Conservation (phyloP, 2,113 vertebrate species). For the Varanus salvator region DNA sequence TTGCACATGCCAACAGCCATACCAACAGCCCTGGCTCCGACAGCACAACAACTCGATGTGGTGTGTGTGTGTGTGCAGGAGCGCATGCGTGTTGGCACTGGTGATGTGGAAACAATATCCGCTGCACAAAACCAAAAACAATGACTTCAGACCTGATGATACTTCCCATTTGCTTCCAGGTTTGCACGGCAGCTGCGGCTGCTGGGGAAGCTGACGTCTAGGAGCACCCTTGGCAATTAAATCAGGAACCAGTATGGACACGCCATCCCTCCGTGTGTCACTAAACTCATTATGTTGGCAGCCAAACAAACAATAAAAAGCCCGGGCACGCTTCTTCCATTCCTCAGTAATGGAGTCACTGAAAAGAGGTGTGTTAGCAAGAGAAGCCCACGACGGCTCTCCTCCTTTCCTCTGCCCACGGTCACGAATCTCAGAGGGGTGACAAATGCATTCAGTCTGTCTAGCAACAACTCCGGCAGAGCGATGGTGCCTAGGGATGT, state of each 20-base stretch:
- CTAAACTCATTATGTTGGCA: conserved; percentile 16
- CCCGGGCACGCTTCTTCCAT: not conserved
- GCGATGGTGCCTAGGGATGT: not conserved
- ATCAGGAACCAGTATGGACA: conserved; percentile 6
- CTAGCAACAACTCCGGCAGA: not conserved
- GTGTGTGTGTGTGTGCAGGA: too few relatives aligned
- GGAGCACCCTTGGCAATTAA: conserved; percentile 8
- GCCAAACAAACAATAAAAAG: not conserved
- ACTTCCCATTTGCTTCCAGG: conserved; percentile 11
- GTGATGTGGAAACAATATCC: not conserved
- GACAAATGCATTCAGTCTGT: too few relatives aligned
- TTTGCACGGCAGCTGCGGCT: not conserved
- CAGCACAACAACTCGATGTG: too few relatives aligned
- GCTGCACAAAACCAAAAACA: not conserved
- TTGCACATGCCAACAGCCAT: not conserved
- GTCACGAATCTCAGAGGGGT: not conserved
- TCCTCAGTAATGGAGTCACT: conserved; percentile 8
- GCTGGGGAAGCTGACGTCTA: not conserved
- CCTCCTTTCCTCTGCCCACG: not conserved
- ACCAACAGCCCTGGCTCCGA: not conserved
- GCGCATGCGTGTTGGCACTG: not conserved
- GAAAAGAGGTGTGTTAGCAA: not conserved
- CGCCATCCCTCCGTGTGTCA: not conserved
- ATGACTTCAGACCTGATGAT: not conserved
- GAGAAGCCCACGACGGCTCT: not conserved